These are phyloP conservation scores for Heteromyza rotundicornis DNA, from an alignment of 2,888 invertebrate genomes.

Conservation along the genomic window DNA sequence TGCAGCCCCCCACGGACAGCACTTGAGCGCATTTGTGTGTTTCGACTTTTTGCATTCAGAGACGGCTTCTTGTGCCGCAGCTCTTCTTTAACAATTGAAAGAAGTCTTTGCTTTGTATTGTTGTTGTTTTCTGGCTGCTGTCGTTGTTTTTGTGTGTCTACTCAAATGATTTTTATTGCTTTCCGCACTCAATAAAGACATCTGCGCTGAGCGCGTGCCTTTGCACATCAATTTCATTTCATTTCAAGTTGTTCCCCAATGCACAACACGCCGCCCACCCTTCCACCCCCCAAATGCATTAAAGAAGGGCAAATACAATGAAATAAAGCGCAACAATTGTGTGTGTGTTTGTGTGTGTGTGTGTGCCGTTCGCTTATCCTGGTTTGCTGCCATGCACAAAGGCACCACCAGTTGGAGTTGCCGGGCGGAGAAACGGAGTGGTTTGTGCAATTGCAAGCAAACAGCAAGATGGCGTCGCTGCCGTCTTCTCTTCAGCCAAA, in stretches of 20 bases:
- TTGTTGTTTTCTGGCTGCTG: neutral
- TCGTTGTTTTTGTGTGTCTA: neutral
- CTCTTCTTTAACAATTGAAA: neutral
- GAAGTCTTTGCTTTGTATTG: neutral
- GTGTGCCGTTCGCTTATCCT: no score
- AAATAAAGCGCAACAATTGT: neutral
- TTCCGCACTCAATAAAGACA: neutral
- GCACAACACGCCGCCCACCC: no score
- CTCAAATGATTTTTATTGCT: no score
- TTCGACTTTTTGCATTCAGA: no score
- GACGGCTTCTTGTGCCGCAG: no score
- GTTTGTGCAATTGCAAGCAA: no score
- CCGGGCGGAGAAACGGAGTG: no score
- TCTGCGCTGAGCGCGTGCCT: neutral
- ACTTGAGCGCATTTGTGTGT: neutral
- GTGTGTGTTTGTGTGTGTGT: neutral
- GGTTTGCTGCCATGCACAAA: no score
- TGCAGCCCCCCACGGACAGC: neutral
- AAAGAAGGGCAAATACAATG: no score
- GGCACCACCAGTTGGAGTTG: no score
- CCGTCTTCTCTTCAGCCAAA: no score
- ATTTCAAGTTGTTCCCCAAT: neutral
- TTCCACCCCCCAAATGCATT: neutral
- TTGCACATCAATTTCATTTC: neutral
- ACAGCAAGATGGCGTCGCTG: no score